Evolutionary conservation across 92 coral and sea anemone genomes (phyloP).

Genomic region (Actinostola sp.): DNA sequence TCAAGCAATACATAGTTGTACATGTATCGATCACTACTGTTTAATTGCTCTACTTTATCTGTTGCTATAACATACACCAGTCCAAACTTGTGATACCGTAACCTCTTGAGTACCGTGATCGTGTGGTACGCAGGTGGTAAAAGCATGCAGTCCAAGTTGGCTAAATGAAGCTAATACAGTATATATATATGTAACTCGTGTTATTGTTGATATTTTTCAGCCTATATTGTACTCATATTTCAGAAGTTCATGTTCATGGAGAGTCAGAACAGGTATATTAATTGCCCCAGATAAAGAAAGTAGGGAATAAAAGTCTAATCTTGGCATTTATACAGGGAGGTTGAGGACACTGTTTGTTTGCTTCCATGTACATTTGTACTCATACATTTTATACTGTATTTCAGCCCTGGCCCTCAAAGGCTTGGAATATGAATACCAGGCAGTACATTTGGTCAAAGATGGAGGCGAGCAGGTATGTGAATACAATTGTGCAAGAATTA

Average conservation of each 20-base stretch:
- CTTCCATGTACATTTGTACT: not conserved
- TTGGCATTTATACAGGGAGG: not conserved
- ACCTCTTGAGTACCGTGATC: too few species aligned
- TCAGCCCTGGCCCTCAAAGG: slow-evolving; percentile 90
- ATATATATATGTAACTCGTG: too few species aligned
- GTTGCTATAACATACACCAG: too few species aligned
- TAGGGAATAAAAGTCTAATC: not conserved
- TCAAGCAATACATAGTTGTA: too few species aligned
- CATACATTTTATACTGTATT: not conserved
- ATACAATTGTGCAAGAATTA: too few species aligned
- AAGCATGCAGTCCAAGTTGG: too few species aligned
- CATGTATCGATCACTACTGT: too few species aligned
- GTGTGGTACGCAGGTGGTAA: too few species aligned
- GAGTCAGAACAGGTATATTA: slow-evolving; percentile 81
- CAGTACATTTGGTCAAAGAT: slow-evolving; percentile 86
- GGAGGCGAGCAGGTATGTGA: slow-evolving; percentile 85
- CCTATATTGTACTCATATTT: slow-evolving; percentile 91
- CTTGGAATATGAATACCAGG: slow-evolving; percentile 81
- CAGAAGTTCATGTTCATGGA: slow-evolving; percentile 97
- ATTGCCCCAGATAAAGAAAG: not conserved
- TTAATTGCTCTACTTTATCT: too few species aligned
- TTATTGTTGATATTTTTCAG: slow-evolving; percentile 67
- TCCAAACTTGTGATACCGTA: too few species aligned
- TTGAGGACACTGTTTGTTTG: too few species aligned
- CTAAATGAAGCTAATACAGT: too few species aligned